Evolutionary conservation across 2,888 invertebrate species (phyloP), one percentile per base, ranked within the genome.

Genomic region (Horisme vitalbata): DNA sequence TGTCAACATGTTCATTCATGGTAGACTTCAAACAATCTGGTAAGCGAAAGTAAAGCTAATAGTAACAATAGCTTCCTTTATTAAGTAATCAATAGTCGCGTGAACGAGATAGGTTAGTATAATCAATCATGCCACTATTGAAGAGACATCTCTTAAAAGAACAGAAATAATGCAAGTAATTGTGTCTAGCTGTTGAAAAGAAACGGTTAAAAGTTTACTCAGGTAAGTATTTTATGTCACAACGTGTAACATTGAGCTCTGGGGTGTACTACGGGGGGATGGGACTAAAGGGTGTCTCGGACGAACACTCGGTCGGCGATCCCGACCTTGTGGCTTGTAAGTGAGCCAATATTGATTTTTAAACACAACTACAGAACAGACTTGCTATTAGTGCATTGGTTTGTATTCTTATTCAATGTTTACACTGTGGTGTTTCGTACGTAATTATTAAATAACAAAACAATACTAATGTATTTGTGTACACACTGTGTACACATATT

Each of bases 201-300:
- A 71, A 75, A 68, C 69, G 68, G 73, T 83, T 81, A 73, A 78
- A 83, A 77, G 65, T 80, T 82, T 72, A 67, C 63, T 56, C 72
- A 78, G 79, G 78, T 80, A 78, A 79, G 80, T 82, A 83, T 85
- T 80, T n/a, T 83, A 80, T 80, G 78, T 79, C 74, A 79, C 73
- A 70, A 68, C 69, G 79, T 78, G 81, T 78, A 82, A 80, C 76
- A 78, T 73, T 66, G 69, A 69, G 60, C 75, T 69, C 77, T 54
- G 58, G 77, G 74, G 75, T 75, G 68, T 67, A 68, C 68, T 73
- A 68, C 63, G 60, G 70, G 71, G 75, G 79, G 74, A 68, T 65
- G 75, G 71, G 70, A 68, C 65, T 66, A 63, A 71, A 71, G 75
- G 75, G 77, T 75, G 76, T 71, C 65, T 70, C 65, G 66, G 59